These are phyloP conservation scores for Apis laboriosa DNA, from an alignment of 1,140 invertebrate genomes.

Conservation along the genomic window DNA sequence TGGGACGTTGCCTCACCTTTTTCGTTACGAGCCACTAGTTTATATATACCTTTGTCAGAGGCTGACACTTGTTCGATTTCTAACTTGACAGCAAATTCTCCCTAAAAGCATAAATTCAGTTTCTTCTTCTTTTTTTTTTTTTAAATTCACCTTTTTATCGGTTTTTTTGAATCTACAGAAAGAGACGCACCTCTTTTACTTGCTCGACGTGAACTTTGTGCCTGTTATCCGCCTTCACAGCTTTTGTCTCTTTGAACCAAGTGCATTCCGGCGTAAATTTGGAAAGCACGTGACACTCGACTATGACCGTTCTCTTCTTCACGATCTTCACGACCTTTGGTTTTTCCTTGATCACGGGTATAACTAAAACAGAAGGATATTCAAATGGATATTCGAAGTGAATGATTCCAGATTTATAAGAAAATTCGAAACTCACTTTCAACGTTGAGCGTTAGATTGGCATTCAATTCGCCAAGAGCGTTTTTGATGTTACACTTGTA, in stretches of 20 bases:
- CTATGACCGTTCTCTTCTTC: conserved; percentile 93
- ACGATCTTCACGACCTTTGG: conserved; percentile 94
- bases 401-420: too few species aligned
- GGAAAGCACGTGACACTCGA: conserved; percentile 94
- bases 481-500: conserved; percentile 99
- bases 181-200: conserved; percentile 85
- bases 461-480: conserved; percentile 96
- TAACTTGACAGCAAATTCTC: conserved; percentile 92
- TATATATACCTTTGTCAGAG: conserved; percentile 93
- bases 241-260: conserved; percentile 93
- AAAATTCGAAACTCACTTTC: conserved; percentile 88
- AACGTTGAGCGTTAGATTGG: conserved; percentile 98
- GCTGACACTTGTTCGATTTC: conserved; percentile 91
- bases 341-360: conserved; percentile 95
- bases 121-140: fast-evolving
- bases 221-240: conserved; percentile 88
- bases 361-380: conserved; percentile 83
- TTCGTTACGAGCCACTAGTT: conserved; percentile 94
- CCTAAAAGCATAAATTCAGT: conserved; percentile 77
- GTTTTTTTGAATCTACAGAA: too few species aligned
- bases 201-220: conserved; percentile 89
- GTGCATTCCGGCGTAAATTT: conserved; percentile 93
- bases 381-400: too few species aligned
- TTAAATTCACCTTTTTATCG: background rate
- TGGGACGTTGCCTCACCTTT: conserved; percentile 96